Percentiles rank a stretch among this genome's conserved stretches.
phyloP scores from a whole-genome alignment of 1,140 invertebrate species.

The Eufriesea mexicana region DNA sequence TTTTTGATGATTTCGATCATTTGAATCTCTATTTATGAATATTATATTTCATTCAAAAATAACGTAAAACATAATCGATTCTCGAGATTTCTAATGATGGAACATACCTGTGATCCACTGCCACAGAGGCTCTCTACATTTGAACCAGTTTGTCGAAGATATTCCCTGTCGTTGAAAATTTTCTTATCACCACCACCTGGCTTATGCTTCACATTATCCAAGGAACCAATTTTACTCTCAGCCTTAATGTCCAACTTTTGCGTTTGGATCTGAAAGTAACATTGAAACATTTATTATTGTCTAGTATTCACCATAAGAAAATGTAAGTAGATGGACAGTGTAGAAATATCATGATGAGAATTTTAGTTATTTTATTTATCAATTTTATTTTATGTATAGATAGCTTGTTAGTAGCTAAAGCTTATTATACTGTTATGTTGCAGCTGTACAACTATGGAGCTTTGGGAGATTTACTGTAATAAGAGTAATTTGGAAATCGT shows the following conservation, averaged over 20 bases:
- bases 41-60: background rate
- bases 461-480: too few species aligned
- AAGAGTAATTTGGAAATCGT: too few species aligned
- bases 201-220: conserved; percentile 96
- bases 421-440: too few species aligned
- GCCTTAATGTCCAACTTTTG: conserved; percentile 93
- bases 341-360: background rate
- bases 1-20: background rate
- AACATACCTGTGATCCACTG: conserved; percentile 86
- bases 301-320: background rate
- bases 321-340: background rate
- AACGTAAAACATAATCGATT: background rate
- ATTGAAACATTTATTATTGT: background rate
- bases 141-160: conserved; percentile 91
- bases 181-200: conserved; percentile 96
- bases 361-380: background rate
- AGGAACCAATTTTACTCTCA: conserved; percentile 93
- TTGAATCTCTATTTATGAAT: background rate
- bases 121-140: conserved; percentile 85
- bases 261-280: conserved; percentile 89
- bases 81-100: conserved; percentile 36
- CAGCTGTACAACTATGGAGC: too few species aligned
- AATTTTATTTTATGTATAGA: too few species aligned
- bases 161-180: conserved; percentile 97
- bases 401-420: too few species aligned